Evolutionary conservation across 1,140 invertebrate genomes (phyloP), one percentile per base, ranked within the genome.

Genomic region (Homalodisca vitripennis): DNA sequence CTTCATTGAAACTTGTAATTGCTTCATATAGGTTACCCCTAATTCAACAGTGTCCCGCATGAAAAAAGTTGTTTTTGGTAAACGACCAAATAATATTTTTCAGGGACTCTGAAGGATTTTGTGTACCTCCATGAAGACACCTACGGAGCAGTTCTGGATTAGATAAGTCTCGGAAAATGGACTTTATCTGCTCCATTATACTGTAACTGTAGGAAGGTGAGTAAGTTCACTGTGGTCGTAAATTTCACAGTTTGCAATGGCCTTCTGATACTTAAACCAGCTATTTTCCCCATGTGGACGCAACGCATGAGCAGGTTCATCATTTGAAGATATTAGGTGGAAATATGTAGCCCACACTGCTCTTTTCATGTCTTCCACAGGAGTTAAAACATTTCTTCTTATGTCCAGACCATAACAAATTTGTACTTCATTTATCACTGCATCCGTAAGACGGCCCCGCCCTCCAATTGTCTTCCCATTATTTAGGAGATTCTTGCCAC

Each of bases 31-130:
- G n/a, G n/a, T n/a, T 66, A 70, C 69, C 34, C 70, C 73, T 60
- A 73, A 71, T 66, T 75, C 70, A 14, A 75, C 46, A 24, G 67
- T 51, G n/a, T 30, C 32, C 68, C 67, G 70, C 46, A 34, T 57
- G 66, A 71, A 68, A 64, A 75, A 76, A 24, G 63, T 62, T 65
- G 71, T 64, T 34, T 77, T 77, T 29, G 72, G 72, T 32, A 70
- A 66, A 31, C 51, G 69, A 68, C 75, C 73, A 74, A 62, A 75
- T 72, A 41, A 73, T 46, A 47, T 34, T 65, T 67, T 75, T 71
- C 14, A 75, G 57, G 26, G 66, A 64, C 64, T 74, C n/a, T n/a
- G n/a, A n/a, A n/a, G n/a, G n/a, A n/a, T n/a, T n/a, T n/a, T n/a
- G n/a, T n/a, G n/a, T n/a, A n/a, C n/a, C n/a, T n/a, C n/a, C n/a